These are phyloP conservation scores for Trematomus bernacchii DNA, from an alignment of 2,797 vertebrate species.

Conservation along the genomic window DNA sequence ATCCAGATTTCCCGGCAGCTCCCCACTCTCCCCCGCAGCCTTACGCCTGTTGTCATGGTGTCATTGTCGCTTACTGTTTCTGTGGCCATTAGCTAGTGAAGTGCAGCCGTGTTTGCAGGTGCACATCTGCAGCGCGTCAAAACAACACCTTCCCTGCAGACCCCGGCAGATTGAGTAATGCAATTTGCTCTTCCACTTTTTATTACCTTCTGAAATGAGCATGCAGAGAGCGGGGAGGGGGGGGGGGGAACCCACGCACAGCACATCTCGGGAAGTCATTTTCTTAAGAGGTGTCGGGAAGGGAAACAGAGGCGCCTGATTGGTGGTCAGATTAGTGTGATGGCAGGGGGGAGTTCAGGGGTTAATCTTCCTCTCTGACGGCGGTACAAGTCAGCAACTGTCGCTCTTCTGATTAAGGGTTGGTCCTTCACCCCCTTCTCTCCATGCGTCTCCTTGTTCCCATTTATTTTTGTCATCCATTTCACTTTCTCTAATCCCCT, in stretches of 20 bases:
- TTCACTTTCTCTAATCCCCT: constrained; percentile 51
- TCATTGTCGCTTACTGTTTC: constrained; percentile 71
- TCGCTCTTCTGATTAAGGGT: constrained; percentile 64
- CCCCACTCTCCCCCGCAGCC: constrained; percentile 29
- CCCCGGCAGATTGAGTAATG: constrained; percentile 76
- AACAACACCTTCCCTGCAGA: constrained; percentile 77
- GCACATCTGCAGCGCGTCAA: constrained; percentile 83
- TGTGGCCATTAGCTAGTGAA: constrained; percentile 71
- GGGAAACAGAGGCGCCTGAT: constrained; percentile 65
- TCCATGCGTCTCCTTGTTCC: constrained; percentile 34
- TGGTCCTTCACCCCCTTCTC: constrained; percentile 30
- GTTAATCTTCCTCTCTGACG: constrained; percentile 80
- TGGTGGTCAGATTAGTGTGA: constrained; percentile 77
- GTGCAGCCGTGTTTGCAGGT: constrained; percentile 68
- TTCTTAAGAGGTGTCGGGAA: constrained; percentile 79
- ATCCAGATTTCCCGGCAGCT: constrained; percentile 31
- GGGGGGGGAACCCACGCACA: constrained; percentile 41
- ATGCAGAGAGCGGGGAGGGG: constrained; percentile 47
- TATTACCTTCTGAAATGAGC: constrained; percentile 78
- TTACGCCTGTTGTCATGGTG: constrained; percentile 66
- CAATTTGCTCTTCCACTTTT: constrained; percentile 76
- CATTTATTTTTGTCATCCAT: constrained; percentile 54
- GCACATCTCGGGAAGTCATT: constrained; percentile 70
- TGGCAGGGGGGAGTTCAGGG: constrained; percentile 60
- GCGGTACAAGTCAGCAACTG: constrained; percentile 67